phyloP scores from a whole-genome alignment of 2,797 vertebrate genomes.

The Amphiprion clarkii region DNA sequence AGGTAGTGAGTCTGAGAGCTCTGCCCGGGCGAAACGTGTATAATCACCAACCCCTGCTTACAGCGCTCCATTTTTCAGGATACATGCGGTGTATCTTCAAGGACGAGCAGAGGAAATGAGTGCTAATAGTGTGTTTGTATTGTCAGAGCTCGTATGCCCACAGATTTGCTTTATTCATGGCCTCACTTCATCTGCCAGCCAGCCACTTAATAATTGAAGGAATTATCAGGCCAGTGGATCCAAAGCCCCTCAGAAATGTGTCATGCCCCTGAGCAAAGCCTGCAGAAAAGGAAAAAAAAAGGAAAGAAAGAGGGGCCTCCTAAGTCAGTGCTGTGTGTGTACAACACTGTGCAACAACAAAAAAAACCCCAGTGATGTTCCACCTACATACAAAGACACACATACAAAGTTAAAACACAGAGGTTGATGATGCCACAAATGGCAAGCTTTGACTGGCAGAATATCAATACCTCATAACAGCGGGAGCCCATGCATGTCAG shows the following conservation, averaged over 20 bases:
- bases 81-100: constrained; percentile 56
- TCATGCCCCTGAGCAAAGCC: constrained; percentile 82
- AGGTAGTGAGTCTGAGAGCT: constrained; percentile 35
- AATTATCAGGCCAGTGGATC: constrained; percentile 82
- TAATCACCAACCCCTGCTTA: constrained; percentile 55
- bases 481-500: constrained; percentile 75
- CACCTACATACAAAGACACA: constrained; percentile 71
- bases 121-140: constrained; percentile 71
- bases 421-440: constrained; percentile 79
- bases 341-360: constrained; percentile 35
- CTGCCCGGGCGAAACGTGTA: constrained; percentile 18
- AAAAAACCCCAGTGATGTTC: constrained; percentile 51
- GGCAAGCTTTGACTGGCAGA: constrained; percentile 80
- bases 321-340: constrained; percentile 62
- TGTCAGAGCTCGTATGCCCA: constrained; percentile 63
- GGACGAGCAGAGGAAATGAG: constrained; percentile 69
- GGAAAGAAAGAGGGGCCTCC: constrained; percentile 43
- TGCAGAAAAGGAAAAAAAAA: constrained; percentile 43
- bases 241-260: constrained; percentile 84
- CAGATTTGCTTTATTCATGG: constrained; percentile 82
- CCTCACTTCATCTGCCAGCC: constrained; percentile 78
- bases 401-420: constrained; percentile 70
- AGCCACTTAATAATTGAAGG: constrained; percentile 84
- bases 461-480: constrained; percentile 77
- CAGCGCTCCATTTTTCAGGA: constrained; percentile 35